Percentiles rank a stretch among this genome's conserved stretches.
phyloP scores from a whole-genome alignment of 2,797 vertebrate species.

The Acridotheres tristis region DNA sequence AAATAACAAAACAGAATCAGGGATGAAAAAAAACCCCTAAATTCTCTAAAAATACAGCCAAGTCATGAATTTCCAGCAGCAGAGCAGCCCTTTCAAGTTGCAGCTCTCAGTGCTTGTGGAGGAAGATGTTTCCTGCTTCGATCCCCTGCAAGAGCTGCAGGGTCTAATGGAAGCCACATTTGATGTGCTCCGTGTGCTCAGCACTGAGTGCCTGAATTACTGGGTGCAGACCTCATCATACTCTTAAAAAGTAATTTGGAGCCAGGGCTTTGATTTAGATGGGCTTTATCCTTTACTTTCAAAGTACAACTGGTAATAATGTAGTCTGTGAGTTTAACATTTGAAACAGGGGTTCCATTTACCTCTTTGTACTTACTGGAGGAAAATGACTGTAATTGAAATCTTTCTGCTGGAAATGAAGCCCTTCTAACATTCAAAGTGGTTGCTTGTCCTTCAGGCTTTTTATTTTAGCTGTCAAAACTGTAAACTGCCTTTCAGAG shows the following conservation, averaged over 20 bases:
- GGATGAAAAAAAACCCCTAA: background rate
- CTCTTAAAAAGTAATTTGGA: conserved; percentile 47
- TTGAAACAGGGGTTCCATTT: conserved; percentile 66
- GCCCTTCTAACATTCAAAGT: conserved; percentile 55
- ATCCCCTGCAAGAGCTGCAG: background rate
- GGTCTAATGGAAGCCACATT: background rate
- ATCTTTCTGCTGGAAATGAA: conserved; percentile 67
- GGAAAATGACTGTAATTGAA: conserved; percentile 71
- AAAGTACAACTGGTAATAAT: conserved; percentile 52
- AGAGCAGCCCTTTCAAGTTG: conserved; percentile 3
- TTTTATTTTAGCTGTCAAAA: conserved; percentile 70
- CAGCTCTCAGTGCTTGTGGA: background rate
- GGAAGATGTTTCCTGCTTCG: background rate
- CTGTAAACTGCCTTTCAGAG: conserved; percentile 52
- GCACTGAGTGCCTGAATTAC: conserved; percentile 31
- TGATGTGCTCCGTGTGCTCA: background rate
- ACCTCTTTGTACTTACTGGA: conserved; percentile 55
- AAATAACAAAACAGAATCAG: background rate
- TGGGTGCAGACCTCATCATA: conserved; percentile 26
- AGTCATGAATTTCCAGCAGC: background rate
- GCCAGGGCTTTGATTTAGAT: conserved; percentile 57
- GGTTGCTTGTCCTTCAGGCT: conserved; percentile 61
- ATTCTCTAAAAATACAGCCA: conserved; percentile 1
- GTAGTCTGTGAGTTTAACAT: conserved; percentile 50
- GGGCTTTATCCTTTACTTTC: conserved; percentile 59